Conservation (phyloP, 2,888 invertebrate species). For the Phyto melanocephala region DNA sequence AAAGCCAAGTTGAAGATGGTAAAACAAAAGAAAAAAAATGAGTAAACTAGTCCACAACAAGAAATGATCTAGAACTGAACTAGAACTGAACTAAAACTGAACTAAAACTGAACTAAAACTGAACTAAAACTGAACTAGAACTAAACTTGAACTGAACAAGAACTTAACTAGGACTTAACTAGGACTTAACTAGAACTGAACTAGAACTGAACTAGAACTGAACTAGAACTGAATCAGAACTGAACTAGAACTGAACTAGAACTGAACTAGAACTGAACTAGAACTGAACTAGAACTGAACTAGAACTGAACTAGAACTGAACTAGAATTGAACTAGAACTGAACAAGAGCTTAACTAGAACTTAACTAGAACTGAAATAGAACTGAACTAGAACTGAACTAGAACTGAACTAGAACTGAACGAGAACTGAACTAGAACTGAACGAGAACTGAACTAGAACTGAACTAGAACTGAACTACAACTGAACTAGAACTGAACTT, state of each 20-base stretch:
- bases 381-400: not conserved
- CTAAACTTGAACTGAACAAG: not conserved
- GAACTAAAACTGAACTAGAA: not conserved
- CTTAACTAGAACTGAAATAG: too few species aligned
- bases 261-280: not conserved
- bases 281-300: not conserved
- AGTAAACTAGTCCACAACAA: not conserved
- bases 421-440: too few species aligned
- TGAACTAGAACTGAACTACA: too few species aligned
- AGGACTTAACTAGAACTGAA: not conserved
- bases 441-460: too few species aligned
- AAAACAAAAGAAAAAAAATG: too few species aligned
- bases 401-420: not conserved
- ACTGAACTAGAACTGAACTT: too few species aligned
- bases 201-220: not conserved
- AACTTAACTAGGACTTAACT: too few species aligned
- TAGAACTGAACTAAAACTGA: not conserved
- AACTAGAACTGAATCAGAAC: too few species aligned
- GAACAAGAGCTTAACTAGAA: too few species aligned
- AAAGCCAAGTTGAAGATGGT: conserved; percentile 25
- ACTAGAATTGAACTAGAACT: too few species aligned
- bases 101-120: not conserved
- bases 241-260: not conserved
- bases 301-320: not conserved
- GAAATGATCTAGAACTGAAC: not conserved